phyloP scores from a whole-genome alignment of 2,113 vertebrate genomes.

The Pelobates fuscus region DNA sequence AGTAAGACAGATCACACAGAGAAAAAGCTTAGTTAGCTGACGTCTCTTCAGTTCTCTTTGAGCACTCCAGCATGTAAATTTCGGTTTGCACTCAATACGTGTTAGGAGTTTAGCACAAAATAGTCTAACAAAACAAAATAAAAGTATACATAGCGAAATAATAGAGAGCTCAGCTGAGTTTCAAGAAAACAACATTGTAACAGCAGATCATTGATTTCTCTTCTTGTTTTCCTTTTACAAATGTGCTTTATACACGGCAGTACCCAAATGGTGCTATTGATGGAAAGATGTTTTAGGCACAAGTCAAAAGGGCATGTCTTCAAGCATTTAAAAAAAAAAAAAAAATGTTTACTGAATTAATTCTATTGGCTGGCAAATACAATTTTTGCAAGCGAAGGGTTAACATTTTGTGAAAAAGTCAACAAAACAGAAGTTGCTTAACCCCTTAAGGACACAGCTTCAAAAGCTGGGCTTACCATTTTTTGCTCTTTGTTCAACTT shows the following conservation, averaged over 20 bases:
- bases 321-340: too few species aligned
- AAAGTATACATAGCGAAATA: constrained; percentile 3
- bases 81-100: not conserved
- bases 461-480: too few species aligned
- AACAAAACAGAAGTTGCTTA: too few species aligned
- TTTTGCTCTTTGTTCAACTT: too few species aligned
- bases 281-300: not conserved
- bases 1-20: constrained; percentile 8
- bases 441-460: too few species aligned
- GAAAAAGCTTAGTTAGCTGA: constrained; percentile 22
- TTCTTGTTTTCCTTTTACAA: constrained; percentile 1
- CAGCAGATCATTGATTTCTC: constrained; percentile 17
- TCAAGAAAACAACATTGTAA: constrained; percentile 5
- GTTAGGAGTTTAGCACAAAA: constrained; percentile 15
- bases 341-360: too few species aligned
- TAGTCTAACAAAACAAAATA: not conserved
- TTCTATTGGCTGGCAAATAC: too few species aligned
- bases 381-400: too few species aligned
- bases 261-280: not conserved
- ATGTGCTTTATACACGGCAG: constrained; percentile 22
- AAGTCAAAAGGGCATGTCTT: not conserved
- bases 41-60: constrained; percentile 16
- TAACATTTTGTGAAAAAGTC: too few species aligned
- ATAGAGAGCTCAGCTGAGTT: not conserved
- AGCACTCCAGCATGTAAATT: not conserved